Evolutionary conservation across 2,888 invertebrate species (phyloP).

Genomic region (Odontothrips loti): DNA sequence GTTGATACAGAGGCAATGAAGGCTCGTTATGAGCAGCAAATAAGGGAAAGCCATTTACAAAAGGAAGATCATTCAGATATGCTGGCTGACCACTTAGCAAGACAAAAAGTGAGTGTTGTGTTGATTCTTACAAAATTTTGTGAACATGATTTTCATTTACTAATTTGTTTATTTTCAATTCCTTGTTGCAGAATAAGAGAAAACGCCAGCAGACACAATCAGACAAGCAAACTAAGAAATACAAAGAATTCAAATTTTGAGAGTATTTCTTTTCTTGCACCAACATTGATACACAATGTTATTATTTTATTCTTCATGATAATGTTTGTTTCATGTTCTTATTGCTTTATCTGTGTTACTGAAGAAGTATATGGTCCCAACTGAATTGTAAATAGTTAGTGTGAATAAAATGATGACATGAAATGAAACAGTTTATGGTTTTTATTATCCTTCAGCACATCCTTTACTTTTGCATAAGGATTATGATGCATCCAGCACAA

Average conservation of each 20-base stretch:
- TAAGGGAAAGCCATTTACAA: constrained; percentile 82
- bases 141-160: constrained; percentile 29
- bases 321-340: no score
- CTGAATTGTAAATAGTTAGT: no score
- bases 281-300: no score
- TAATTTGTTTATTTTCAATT: constrained; percentile 32
- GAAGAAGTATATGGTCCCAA: no score
- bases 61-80: constrained; percentile 97
- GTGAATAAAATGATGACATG: no score
- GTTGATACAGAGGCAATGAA: constrained; percentile 95
- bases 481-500: no score
- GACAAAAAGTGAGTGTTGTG: constrained; percentile 70
- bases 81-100: constrained; percentile 96
- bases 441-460: no score
- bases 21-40: constrained; percentile 90
- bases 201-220: constrained; percentile 86
- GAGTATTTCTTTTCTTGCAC: background rate
- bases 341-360: no score
- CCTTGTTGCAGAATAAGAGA: constrained; percentile 73
- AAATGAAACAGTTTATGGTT: no score
- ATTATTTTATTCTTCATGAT: no score
- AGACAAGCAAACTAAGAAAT: constrained; percentile 89
- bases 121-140: constrained; percentile 29
- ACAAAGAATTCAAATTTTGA: constrained; percentile 97
- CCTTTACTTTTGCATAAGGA: no score